Conservation (phyloP, 2,888 invertebrate species). For the Acrocyrtus sp. region DNA sequence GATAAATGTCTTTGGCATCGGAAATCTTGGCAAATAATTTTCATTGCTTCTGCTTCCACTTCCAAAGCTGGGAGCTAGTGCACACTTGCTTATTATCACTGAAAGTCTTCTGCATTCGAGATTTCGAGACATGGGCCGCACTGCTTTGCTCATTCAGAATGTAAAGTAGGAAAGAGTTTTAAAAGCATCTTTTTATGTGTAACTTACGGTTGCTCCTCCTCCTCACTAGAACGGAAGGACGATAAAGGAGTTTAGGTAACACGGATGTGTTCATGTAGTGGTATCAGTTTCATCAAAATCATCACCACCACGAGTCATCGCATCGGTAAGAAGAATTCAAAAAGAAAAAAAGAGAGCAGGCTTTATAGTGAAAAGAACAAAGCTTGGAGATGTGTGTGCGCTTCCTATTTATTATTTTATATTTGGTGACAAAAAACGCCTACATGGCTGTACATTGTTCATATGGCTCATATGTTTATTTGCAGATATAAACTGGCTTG, state of each 20-base stretch:
- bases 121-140: no score
- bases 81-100: no score
- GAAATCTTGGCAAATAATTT: constrained; percentile 52
- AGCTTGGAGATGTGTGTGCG: not conserved
- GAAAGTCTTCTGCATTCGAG: no score
- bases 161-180: not conserved
- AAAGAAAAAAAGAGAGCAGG: constrained; percentile 35
- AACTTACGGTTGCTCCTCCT: constrained; percentile 49
- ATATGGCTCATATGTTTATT: no score
- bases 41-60: no score
- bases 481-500: no score
- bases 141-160: constrained; percentile 4
- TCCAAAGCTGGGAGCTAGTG: no score
- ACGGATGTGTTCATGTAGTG: constrained; percentile 35
- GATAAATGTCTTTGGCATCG: constrained; percentile 49
- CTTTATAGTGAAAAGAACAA: constrained; percentile 20
- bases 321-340: constrained; percentile 41
- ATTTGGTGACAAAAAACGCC: no score
- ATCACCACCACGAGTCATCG: constrained; percentile 45
- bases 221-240: constrained; percentile 37
- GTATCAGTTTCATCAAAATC: constrained; percentile 52
- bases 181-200: constrained; percentile 1
- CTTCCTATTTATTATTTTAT: constrained; percentile 22
- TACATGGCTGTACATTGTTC: no score
- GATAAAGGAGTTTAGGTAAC: constrained; percentile 31